Conservation (phyloP, 2,888 invertebrate genomes). For the Ryuthela nishihirai region DNA sequence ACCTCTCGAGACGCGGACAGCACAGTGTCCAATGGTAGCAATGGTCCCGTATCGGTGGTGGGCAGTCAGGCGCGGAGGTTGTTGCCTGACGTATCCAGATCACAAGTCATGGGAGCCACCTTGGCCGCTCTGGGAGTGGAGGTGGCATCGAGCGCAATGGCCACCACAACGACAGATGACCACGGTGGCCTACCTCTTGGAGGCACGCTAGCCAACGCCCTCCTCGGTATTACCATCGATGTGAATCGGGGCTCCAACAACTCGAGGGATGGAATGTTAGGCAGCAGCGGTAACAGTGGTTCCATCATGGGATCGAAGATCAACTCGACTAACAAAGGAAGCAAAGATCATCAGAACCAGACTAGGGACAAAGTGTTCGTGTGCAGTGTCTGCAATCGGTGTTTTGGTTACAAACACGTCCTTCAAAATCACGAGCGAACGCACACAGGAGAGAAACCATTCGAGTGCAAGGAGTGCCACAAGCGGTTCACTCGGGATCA, state of each 20-base stretch:
- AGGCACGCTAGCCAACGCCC: constrained; percentile 16
- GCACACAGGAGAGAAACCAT: constrained; percentile 90
- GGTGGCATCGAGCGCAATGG: constrained; percentile 11
- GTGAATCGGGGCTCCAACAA: constrained; percentile 4
- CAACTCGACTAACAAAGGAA: constrained; percentile 14
- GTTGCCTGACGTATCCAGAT: constrained; percentile 23
- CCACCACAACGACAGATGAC: not conserved
- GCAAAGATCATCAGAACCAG: constrained; percentile 7
- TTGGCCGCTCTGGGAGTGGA: constrained; percentile 11
- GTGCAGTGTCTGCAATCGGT: constrained; percentile 79
- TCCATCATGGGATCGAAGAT: not conserved
- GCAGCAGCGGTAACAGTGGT: constrained; percentile 9
- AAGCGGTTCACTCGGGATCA: constrained; percentile 90
- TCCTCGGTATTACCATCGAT: constrained; percentile 16
- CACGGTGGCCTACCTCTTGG: constrained; percentile 7
- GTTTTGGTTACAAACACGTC: constrained; percentile 93
- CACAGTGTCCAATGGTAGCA: constrained; percentile 27
- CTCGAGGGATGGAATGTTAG: too few relatives aligned
- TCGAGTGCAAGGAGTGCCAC: constrained; percentile 85
- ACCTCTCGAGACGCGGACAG: constrained; percentile 32
- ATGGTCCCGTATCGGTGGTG: constrained; percentile 13
- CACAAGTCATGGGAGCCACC: constrained; percentile 16
- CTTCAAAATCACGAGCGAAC: constrained; percentile 90
- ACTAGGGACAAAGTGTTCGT: constrained; percentile 73
- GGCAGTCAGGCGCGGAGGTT: constrained; percentile 18